Evolutionary conservation across 2,888 invertebrate species (phyloP), one percentile per base, ranked within the genome.

Genomic region (Pyralis farinalis): DNA sequence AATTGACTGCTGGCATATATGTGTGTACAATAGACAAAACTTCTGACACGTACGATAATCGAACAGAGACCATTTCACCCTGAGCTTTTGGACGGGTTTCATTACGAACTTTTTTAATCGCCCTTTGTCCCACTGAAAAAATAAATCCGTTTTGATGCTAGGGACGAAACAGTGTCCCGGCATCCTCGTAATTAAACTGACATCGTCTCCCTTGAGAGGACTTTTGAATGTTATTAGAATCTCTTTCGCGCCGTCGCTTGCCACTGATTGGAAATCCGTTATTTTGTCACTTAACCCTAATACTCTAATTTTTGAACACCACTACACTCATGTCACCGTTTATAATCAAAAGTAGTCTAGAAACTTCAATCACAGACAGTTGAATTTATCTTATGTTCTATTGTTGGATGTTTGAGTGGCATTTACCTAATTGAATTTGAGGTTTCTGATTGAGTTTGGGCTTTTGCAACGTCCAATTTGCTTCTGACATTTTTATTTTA

Each of bases 151-250:
- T 79, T 78, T 78, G 78, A 81, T 73, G 75, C 70, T 63, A 61
- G 75, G 72, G 75, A 76, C 68, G 71, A 39, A 38, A 44, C 64
- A 67, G 60, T 65, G 69, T 69, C 63, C 59, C 73, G 59, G 57
- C 59, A 44, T 38, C 32, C 44, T 65, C 70, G 85, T 88, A 87
- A 88, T 88, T 87, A 88, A 86, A 83, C 83, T 78, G 85, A 83
- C 84, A 80, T 78, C 73, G 72, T 68, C 72, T 81, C 82, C 63
- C 62, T 71, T 56, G 78, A 79, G 81, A 86, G 78, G 78, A 79
- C 82, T 85, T 86, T 85, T 87, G 84, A 84, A 86, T 86, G 82
- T 85, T 86, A 86, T 88, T 87, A 86, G 85, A 84, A 85, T 83
- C 81, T 80, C 82, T 85, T 85, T 80, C 83, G 76, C 79, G 61